Evolutionary conservation across 2,113 vertebrate species (phyloP).

Genomic region (Ophiodon elongatus): DNA sequence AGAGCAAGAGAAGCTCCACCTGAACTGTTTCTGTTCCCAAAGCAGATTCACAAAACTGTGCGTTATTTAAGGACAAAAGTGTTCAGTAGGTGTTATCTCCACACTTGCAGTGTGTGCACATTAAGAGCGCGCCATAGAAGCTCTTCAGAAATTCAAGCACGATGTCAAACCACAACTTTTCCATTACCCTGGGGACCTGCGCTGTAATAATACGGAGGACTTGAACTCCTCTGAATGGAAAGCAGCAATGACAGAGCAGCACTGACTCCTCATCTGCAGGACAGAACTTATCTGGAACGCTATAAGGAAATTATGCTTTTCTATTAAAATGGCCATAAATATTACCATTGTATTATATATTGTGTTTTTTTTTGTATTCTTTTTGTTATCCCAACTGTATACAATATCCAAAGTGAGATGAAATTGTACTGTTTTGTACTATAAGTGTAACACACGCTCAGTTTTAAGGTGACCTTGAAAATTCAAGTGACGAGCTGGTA

Average conservation of each 20-base stretch:
- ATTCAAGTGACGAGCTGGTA: conserved; percentile 28
- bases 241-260: conserved; percentile 41
- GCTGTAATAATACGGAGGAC: conserved; percentile 42
- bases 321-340: conserved; percentile 42
- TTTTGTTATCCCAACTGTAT: conserved; percentile 63
- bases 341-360: conserved; percentile 60
- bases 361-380: conserved; percentile 54
- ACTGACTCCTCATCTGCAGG: conserved; percentile 55
- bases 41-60: conserved; percentile 12
- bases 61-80: conserved; percentile 34
- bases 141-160: conserved; percentile 1
- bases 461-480: conserved; percentile 53
- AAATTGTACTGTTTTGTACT: conserved; percentile 61
- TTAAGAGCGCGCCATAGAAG: background rate
- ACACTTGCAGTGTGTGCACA: background rate
- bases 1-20: background rate
- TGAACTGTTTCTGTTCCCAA: conserved; percentile 32
- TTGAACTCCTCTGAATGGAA: conserved; percentile 47
- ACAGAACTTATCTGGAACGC: conserved; percentile 54
- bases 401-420: conserved; percentile 52
- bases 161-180: conserved; percentile 44
- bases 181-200: conserved; percentile 33
- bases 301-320: conserved; percentile 50
- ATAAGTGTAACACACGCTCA: conserved; percentile 34
- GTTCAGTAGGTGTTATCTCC: background rate